Evolutionary conservation across 2,113 vertebrate species (phyloP).

Genomic region (Bombycilla garrulus): DNA sequence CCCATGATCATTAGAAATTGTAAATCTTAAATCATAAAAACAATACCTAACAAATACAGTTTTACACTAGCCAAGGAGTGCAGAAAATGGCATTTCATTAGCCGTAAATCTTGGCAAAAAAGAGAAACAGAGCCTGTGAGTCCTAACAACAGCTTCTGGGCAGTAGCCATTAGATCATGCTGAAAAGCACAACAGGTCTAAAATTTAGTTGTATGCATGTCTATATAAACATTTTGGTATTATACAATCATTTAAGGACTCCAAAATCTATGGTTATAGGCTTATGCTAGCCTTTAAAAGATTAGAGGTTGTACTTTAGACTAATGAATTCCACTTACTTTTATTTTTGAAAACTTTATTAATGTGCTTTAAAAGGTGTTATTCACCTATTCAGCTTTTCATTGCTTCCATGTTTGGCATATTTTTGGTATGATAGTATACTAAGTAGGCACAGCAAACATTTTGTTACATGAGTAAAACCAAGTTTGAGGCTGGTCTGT

Average conservation of each 20-base stretch:
- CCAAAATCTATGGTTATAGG: background rate
- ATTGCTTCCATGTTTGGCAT: background rate
- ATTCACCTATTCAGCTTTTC: background rate
- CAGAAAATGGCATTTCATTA: conserved; percentile 38
- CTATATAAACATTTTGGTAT: conserved; percentile 11
- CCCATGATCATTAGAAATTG: conserved; percentile 1
- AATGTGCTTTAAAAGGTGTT: background rate
- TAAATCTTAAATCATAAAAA: conserved; percentile 35
- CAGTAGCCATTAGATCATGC: background rate
- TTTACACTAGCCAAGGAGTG: background rate
- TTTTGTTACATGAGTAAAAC: background rate
- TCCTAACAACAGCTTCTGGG: conserved; percentile 30
- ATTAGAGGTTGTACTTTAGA: background rate
- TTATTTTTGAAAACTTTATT: background rate
- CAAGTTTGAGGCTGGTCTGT: background rate
- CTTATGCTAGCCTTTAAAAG: conserved; percentile 2
- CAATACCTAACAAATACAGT: background rate
- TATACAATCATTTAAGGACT: background rate
- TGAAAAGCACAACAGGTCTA: conserved; percentile 28
- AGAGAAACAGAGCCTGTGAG: background rate
- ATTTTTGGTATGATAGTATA: background rate
- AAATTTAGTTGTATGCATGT: background rate
- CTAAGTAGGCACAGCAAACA: background rate
- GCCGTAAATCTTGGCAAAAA: conserved; percentile 20
- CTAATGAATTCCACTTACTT: background rate